Base-by-base conservation (phyloP, 2,113 vertebrate species). In the Tringa solitaria region DNA sequence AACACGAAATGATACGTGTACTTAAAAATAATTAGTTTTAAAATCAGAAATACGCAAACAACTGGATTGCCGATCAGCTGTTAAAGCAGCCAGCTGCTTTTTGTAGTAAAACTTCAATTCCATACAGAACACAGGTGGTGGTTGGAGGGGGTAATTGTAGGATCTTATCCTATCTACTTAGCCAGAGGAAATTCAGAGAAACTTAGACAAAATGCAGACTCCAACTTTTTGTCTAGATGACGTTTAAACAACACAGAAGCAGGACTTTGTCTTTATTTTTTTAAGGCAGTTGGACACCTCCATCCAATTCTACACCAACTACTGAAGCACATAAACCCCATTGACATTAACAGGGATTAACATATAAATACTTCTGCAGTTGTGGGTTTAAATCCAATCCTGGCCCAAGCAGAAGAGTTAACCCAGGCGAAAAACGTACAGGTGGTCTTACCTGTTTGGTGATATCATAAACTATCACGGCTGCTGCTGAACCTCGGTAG, bases 391-490 rank as follows among this genome's bases (percentile, higher is more conserved):
- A 61, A 65, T 12, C 39, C 14, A 80, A 19, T 65, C 56, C 32
- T 13, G 72, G 33, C 50, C 24, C 57, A 76, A 39, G 65, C 4
- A 84, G 24, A 84, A 41, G 21, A 75, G 32, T 37, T 67, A 61
- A 35, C 10, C n/a, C 8, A 69, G 24, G 13, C 3, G 6, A 53
- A 61, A 80, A 78, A 21, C 0, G 1, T 50, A 21, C 50, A 35
- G 41, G 51, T 56, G 41, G 8, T 43, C 98, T 98, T 98, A 99
- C 99, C 99, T 99, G 98, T 84, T 99, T 99, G 68, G 99, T 99
- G 87, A 99, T 99, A 94, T 99, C 99, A 84, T 99, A 99, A 82
- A 99, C 99, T 61, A 99, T 99, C 92, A 99, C 99, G 0, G 99
- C 99, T n/a, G 99, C 99, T 27, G 99, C 99, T 6, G 99, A 99